Percentiles rank a stretch among this genome's conserved stretches.
Evolutionary conservation across 1,140 invertebrate genomes (phyloP).

Genomic region (Temnothorax longispinosus): DNA sequence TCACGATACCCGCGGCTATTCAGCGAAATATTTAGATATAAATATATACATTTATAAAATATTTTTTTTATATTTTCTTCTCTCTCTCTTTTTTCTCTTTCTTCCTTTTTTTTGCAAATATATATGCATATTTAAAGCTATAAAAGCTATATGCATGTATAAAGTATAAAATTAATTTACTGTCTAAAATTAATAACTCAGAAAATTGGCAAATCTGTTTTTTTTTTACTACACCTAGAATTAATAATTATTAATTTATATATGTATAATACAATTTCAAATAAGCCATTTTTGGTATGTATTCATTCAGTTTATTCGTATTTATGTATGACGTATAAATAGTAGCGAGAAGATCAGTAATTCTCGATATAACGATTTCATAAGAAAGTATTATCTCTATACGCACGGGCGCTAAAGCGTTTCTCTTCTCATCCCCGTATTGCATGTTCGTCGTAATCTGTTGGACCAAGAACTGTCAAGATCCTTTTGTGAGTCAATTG

Average conservation of each 20-base stretch:
- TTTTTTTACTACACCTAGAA: background rate
- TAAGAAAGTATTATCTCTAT: constrained; percentile 14
- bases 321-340: background rate
- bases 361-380: background rate
- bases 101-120: background rate
- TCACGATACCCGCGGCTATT: background rate
- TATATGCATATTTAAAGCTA: background rate
- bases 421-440: background rate
- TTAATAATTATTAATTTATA: background rate
- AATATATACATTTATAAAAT: background rate
- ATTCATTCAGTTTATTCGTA: background rate
- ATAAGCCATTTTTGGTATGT: background rate
- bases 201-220: background rate
- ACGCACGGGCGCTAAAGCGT: background rate
- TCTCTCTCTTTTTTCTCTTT: too few relatives aligned
- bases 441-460: background rate
- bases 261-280: background rate
- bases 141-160: too few relatives aligned
- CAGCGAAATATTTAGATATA: background rate
- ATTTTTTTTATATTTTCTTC: background rate
- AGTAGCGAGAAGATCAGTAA: background rate
- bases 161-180: background rate
- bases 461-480: constrained; percentile 29
- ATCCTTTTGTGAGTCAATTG: constrained; percentile 12
- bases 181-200: background rate